Percentiles rank a stretch among this genome's conserved stretches.
These are phyloP conservation scores for Drosophila macrospina DNA, from an alignment of 2,888 invertebrate species.

Conservation along the genomic window DNA sequence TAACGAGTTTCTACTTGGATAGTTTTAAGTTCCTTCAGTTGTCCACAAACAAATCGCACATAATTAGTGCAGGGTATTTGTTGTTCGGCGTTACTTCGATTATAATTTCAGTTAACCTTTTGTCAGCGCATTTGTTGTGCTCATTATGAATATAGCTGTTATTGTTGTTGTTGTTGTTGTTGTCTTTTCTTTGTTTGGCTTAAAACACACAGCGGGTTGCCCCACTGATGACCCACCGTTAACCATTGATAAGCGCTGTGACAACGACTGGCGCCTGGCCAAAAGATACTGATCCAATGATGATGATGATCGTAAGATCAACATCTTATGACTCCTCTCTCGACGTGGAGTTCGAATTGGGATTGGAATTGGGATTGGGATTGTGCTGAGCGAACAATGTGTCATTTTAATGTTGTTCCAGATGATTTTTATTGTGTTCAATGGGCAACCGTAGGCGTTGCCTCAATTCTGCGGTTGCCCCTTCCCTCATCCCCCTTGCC, in stretches of 20 bases:
- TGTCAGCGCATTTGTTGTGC: slow-evolving; percentile 63
- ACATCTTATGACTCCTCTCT: not conserved
- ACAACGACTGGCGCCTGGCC: slow-evolving; percentile 55
- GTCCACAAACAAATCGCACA: too few relatives aligned
- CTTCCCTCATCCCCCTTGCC: not conserved
- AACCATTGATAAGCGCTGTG: slow-evolving; percentile 55
- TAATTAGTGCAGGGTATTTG: not conserved
- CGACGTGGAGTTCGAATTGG: slow-evolving; percentile 1
- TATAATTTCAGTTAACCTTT: slow-evolving; percentile 34
- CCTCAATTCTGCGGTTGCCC: slow-evolving; percentile 21
- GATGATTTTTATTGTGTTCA: slow-evolving; percentile 69
- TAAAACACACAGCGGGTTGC: slow-evolving; percentile 62
- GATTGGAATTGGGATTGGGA: slow-evolving; percentile 6
- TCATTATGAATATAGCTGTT: slow-evolving; percentile 29
- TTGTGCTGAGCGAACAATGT: slow-evolving; percentile 55
- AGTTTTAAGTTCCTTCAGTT: too few relatives aligned
- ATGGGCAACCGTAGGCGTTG: slow-evolving; percentile 44
- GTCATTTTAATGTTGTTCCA: slow-evolving; percentile 73
- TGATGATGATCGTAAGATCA: slow-evolving; percentile 24
- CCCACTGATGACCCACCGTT: slow-evolving; percentile 49
- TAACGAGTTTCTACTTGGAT: too few relatives aligned
- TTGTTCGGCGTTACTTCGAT: not conserved
- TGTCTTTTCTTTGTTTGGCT: slow-evolving; percentile 42
- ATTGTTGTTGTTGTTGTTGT: slow-evolving; percentile 20
- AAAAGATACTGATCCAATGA: slow-evolving; percentile 15